Evolutionary conservation across 2,113 vertebrate genomes (phyloP).

Genomic region (Gambusia affinis): DNA sequence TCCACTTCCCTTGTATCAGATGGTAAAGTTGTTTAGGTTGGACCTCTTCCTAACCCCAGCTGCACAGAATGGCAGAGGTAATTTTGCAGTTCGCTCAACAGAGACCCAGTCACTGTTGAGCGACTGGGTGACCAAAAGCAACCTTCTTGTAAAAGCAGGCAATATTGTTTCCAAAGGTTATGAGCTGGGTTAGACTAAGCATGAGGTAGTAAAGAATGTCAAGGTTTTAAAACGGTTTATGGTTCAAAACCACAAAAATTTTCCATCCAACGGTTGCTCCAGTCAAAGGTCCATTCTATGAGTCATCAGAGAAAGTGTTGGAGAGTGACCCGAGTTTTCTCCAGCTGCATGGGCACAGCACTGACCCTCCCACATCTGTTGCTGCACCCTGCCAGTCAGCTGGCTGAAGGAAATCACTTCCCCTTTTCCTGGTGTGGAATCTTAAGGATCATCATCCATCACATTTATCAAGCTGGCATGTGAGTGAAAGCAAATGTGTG

Average conservation of each 20-base stretch:
- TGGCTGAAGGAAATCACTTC: background rate
- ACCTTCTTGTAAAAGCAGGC: slow-evolving; percentile 36
- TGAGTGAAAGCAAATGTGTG: background rate
- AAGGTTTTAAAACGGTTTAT: background rate
- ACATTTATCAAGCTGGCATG: background rate
- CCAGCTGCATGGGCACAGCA: background rate
- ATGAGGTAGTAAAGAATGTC: background rate
- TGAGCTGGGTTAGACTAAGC: background rate
- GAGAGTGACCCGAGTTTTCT: background rate
- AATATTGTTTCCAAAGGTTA: slow-evolving; percentile 32
- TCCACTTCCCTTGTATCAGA: slow-evolving; percentile 60
- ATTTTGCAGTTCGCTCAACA: slow-evolving; percentile 64
- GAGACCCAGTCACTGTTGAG: slow-evolving; percentile 19
- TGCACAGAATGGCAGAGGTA: slow-evolving; percentile 62
- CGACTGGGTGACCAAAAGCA: slow-evolving; percentile 26
- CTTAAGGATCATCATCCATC: background rate
- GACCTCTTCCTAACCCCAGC: slow-evolving; percentile 68
- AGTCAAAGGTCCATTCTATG: background rate
- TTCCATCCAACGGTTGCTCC: background rate
- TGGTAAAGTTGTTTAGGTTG: slow-evolving; percentile 77
- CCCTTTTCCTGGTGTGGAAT: background rate
- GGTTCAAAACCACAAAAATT: background rate
- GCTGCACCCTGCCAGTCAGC: background rate
- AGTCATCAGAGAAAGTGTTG: background rate
- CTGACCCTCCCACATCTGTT: background rate